Evolutionary conservation across 2,797 vertebrate species (phyloP).

Genomic region (Ctenopoma multispine): DNA sequence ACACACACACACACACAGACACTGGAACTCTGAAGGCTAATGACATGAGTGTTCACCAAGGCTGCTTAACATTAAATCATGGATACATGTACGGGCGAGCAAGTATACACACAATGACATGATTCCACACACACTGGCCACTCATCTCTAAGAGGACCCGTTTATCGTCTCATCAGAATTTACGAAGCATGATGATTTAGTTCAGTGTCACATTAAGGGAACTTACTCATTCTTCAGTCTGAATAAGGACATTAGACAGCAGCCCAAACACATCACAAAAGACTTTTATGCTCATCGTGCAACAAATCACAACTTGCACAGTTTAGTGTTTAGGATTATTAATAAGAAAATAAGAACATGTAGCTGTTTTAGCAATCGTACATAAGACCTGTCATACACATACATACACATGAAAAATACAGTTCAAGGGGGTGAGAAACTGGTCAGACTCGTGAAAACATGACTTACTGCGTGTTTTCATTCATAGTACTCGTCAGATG

Average conservation of each 20-base stretch:
- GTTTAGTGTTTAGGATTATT: background rate
- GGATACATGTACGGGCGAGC: conserved; percentile 38
- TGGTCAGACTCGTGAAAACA: too few species aligned
- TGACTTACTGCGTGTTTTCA: conserved; percentile 14
- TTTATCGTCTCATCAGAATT: conserved; percentile 58
- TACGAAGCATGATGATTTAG: conserved; percentile 74
- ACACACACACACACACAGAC: conserved; percentile 46
- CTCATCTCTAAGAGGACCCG: conserved; percentile 31
- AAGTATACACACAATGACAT: conserved; percentile 35
- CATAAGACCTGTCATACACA: too few species aligned
- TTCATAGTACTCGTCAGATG: conserved; percentile 8
- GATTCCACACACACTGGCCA: conserved; percentile 24
- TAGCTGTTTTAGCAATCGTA: too few species aligned
- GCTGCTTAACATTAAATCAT: conserved; percentile 60
- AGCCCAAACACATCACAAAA: conserved; percentile 54
- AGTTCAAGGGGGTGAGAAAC: background rate
- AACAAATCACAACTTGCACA: background rate
- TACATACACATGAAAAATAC: too few species aligned
- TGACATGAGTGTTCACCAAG: conserved; percentile 71
- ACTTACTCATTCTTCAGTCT: conserved; percentile 58
- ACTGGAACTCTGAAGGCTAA: conserved; percentile 55
- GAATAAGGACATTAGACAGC: conserved; percentile 66
- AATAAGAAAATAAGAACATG: background rate
- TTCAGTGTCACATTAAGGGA: conserved; percentile 78
- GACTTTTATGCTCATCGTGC: conserved; percentile 9